These are phyloP conservation scores for Parnassius apollo DNA, from an alignment of 2,888 invertebrate genomes.

Conservation along the genomic window DNA sequence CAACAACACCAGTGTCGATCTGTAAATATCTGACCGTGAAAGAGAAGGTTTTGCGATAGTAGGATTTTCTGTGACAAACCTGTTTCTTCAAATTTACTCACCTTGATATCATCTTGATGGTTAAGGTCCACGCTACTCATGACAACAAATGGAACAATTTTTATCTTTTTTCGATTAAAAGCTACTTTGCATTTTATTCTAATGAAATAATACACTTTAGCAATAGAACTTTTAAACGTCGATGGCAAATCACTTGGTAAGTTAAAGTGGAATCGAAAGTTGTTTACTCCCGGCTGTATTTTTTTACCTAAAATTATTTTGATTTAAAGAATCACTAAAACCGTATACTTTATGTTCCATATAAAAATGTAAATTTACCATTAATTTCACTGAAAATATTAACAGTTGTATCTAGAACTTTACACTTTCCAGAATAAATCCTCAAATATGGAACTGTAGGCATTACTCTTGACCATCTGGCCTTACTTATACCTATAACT, in stretches of 20 bases:
- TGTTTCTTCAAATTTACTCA: constrained; percentile 30
- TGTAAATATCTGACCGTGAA: too few relatives aligned
- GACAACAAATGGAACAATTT: constrained; percentile 47
- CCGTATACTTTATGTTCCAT: neutral
- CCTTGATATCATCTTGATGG: constrained; percentile 52
- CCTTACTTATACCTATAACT: constrained; percentile 58
- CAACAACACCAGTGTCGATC: too few relatives aligned
- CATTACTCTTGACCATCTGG: constrained; percentile 61
- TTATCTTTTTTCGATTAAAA: constrained; percentile 45
- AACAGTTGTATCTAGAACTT: constrained; percentile 49
- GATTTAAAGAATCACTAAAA: constrained; percentile 3
- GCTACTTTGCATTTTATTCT: constrained; percentile 54
- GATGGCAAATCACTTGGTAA: constrained; percentile 63
- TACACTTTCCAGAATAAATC: constrained; percentile 60
- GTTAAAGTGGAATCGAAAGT: constrained; percentile 61
- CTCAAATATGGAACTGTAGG: constrained; percentile 65
- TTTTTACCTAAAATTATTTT: constrained; percentile 46
- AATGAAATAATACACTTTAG: constrained; percentile 56
- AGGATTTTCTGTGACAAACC: too few relatives aligned
- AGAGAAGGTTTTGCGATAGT: too few relatives aligned
- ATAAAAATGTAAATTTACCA: constrained; percentile 33
- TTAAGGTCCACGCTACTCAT: constrained; percentile 57
- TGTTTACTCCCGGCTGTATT: constrained; percentile 51
- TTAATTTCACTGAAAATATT: constrained; percentile 51
- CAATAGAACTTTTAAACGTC: constrained; percentile 59